These are phyloP conservation scores for Aplysia californica DNA, from an alignment of 1,140 invertebrate species.

Conservation along the genomic window DNA sequence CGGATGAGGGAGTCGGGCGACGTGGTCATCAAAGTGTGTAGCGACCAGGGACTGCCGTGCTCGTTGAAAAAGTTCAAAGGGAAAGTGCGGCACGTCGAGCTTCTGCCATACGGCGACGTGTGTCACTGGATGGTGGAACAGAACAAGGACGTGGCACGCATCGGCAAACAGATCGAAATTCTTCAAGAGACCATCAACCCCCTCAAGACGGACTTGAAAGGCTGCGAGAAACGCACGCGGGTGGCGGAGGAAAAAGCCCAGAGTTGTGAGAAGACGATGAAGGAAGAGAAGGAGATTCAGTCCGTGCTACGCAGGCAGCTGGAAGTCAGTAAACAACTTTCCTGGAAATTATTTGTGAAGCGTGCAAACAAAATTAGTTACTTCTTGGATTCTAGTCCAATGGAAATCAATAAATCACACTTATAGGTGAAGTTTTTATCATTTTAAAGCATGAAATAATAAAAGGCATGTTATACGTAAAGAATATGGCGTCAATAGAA, in stretches of 20 bases:
- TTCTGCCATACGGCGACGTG: constrained; percentile 60
- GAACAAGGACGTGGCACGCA: constrained; percentile 60
- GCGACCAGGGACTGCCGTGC: constrained; percentile 57
- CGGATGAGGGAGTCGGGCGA: constrained; percentile 55
- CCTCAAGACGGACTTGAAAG: constrained; percentile 51
- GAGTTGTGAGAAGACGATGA: constrained; percentile 52
- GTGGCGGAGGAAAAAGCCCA: constrained; percentile 51
- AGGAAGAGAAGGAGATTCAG: constrained; percentile 53
- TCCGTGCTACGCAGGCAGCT: constrained; percentile 49
- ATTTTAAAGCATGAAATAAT: too few relatives aligned
- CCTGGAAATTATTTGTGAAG: neutral
- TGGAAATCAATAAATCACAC: too few relatives aligned
- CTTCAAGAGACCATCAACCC: constrained; percentile 50
- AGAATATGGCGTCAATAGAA: too few relatives aligned
- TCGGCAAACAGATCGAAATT: constrained; percentile 54
- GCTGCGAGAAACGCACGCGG: constrained; percentile 44
- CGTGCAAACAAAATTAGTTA: too few relatives aligned
- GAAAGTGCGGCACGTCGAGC: constrained; percentile 51
- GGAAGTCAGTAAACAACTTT: constrained; percentile 38
- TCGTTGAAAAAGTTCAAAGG: constrained; percentile 55
- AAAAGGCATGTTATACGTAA: too few relatives aligned
- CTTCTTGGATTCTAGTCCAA: too few relatives aligned
- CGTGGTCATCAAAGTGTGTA: constrained; percentile 52
- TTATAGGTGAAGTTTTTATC: too few relatives aligned
- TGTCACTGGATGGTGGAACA: constrained; percentile 60